Conservation (phyloP, 37 sponge, comb jelly and placozoan genomes). For the Diacarnus erythraeanus region DNA sequence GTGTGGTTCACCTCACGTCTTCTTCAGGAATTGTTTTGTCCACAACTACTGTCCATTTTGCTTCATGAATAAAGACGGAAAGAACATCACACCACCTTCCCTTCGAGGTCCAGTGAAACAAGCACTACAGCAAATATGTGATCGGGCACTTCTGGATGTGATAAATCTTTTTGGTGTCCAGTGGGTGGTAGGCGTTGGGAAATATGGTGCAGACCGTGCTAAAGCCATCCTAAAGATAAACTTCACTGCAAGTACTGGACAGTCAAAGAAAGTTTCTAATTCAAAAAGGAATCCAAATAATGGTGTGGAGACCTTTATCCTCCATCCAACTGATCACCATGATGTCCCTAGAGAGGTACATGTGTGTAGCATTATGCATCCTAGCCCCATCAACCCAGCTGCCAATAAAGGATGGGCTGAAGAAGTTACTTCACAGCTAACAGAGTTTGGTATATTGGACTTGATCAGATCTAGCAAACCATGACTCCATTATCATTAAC, state of each 20-base stretch:
- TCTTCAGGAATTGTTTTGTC: conserved; percentile 75
- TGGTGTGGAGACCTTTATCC: conserved; percentile 5
- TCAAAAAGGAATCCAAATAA: background rate
- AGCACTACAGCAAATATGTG: conserved; percentile 52
- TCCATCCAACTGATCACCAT: background rate
- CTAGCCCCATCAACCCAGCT: conserved; percentile 72
- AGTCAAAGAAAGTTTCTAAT: background rate
- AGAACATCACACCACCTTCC: conserved; percentile 75
- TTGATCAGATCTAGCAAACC: conserved; percentile 16
- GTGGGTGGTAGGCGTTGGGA: conserved; percentile 66
- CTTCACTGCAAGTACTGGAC: background rate
- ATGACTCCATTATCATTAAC: background rate
- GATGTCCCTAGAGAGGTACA: conserved; percentile 4
- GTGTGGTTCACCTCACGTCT: conserved; percentile 50
- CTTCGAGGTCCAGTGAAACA: conserved; percentile 24
- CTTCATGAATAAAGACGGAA: conserved; percentile 68
- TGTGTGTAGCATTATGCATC: conserved; percentile 61
- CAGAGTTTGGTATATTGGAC: conserved; percentile 21
- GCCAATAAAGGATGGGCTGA: conserved; percentile 67
- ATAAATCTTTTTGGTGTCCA: conserved; percentile 38
- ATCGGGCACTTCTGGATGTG: conserved; percentile 24
- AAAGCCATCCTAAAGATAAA: conserved; percentile 5
- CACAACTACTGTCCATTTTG: conserved; percentile 83
- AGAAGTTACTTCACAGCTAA: conserved; percentile 17
- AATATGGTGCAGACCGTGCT: conserved; percentile 62